phyloP scores from a whole-genome alignment of 2,888 invertebrate genomes.

The Brenthis ino region DNA sequence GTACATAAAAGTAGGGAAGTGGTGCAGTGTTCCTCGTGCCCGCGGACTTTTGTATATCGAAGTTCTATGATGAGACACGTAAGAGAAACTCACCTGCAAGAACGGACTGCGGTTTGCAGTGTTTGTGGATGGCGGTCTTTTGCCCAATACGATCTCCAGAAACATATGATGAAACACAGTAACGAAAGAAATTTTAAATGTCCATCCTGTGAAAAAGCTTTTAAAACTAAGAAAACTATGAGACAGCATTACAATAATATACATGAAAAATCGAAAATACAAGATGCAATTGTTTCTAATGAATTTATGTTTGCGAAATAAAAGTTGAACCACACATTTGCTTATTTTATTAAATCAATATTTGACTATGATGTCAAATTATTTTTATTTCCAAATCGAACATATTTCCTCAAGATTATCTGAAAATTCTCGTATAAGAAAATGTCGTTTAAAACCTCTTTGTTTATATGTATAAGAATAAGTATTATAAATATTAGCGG shows the following conservation, averaged over 20 bases:
- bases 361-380: neutral
- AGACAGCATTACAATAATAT: conserved; percentile 45
- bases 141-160: conserved; percentile 37
- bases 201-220: conserved; percentile 45
- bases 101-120: conserved; percentile 45
- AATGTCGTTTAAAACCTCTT: neutral
- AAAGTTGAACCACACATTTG: neutral
- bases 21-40: conserved; percentile 31
- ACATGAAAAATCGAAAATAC: conserved; percentile 38
- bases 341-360: too few species aligned
- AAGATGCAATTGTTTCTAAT: conserved; percentile 3
- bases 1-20: conserved; percentile 34
- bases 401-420: neutral
- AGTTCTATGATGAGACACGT: conserved; percentile 45
- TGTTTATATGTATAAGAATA: conserved; percentile 4
- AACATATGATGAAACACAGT: conserved; percentile 48
- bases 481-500: conserved; percentile 2
- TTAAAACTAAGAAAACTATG: conserved; percentile 48
- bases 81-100: conserved; percentile 46
- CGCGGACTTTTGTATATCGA: conserved; percentile 33
- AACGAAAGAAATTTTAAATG: conserved; percentile 47
- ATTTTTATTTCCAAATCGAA: neutral
- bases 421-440: too few species aligned
- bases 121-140: conserved; percentile 47
- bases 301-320: conserved; percentile 15